phyloP scores from a whole-genome alignment of 2,888 invertebrate genomes.

The Pyrrhosoma nymphula region DNA sequence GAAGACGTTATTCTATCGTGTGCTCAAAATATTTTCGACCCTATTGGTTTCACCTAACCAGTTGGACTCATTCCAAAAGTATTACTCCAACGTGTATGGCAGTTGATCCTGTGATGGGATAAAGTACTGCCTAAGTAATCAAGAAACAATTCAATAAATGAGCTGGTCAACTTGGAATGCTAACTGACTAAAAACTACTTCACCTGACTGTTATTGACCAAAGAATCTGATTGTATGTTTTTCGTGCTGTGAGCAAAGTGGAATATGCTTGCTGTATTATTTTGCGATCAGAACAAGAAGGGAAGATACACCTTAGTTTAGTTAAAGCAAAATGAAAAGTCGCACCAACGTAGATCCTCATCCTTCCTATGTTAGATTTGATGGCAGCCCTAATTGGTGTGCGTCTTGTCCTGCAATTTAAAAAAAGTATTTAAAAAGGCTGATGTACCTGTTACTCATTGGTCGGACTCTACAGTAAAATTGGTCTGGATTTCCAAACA shows the following conservation, averaged over 20 bases:
- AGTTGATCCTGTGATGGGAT: background rate
- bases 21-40: constrained; percentile 8
- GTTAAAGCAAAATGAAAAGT: background rate
- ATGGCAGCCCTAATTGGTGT: background rate
- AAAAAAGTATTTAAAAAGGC: background rate
- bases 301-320: background rate
- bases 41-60: background rate
- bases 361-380: background rate
- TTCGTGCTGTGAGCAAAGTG: background rate
- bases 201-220: background rate
- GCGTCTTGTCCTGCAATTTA: background rate
- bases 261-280: background rate
- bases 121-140: background rate
- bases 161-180: background rate
- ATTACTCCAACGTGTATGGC: background rate
- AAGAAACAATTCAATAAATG: background rate
- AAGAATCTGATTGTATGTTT: background rate
- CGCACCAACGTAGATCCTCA: background rate
- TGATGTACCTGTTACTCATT: background rate
- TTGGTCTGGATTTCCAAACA: background rate
- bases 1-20: background rate
- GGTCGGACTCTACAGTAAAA: background rate
- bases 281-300: background rate
- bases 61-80: background rate
- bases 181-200: background rate